phyloP scores from a whole-genome alignment of 1,140 invertebrate genomes.

The Anoplophora glabripennis region DNA sequence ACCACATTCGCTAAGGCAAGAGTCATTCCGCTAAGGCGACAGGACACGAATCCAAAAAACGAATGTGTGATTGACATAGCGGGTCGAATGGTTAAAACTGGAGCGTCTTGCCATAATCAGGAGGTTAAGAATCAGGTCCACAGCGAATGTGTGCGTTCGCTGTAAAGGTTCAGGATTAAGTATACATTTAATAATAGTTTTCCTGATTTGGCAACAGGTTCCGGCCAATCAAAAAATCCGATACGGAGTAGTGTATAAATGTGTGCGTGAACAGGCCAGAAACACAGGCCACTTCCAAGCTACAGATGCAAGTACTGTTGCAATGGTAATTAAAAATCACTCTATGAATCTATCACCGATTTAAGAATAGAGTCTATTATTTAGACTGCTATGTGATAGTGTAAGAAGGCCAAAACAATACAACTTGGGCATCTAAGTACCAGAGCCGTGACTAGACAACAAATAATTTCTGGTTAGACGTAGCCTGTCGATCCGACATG shows the following conservation, averaged over 20 bases:
- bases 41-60: slow-evolving; percentile 4
- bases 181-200: neutral
- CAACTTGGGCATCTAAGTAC: slow-evolving; percentile 5
- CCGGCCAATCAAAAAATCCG: slow-evolving; percentile 37
- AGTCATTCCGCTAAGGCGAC: slow-evolving; percentile 7
- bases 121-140: neutral
- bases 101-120: slow-evolving; percentile 6
- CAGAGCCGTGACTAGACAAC: slow-evolving; percentile 1
- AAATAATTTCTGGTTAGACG: neutral
- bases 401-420: neutral
- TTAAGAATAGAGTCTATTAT: slow-evolving; percentile 9
- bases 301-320: slow-evolving; percentile 25
- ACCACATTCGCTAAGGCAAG: neutral
- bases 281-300: slow-evolving; percentile 32
- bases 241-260: slow-evolving; percentile 48
- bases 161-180: neutral
- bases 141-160: slow-evolving; percentile 16
- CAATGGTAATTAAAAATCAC: slow-evolving; percentile 22
- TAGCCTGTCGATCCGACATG: slow-evolving; percentile 27
- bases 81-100: neutral
- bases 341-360: slow-evolving; percentile 29
- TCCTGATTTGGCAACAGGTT: slow-evolving; percentile 12
- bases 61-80: slow-evolving; percentile 12
- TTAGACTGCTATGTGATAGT: slow-evolving; percentile 1
- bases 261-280: slow-evolving; percentile 42